phyloP scores from a whole-genome alignment of 1,140 invertebrate genomes.

The Drosophila teissieri region DNA sequence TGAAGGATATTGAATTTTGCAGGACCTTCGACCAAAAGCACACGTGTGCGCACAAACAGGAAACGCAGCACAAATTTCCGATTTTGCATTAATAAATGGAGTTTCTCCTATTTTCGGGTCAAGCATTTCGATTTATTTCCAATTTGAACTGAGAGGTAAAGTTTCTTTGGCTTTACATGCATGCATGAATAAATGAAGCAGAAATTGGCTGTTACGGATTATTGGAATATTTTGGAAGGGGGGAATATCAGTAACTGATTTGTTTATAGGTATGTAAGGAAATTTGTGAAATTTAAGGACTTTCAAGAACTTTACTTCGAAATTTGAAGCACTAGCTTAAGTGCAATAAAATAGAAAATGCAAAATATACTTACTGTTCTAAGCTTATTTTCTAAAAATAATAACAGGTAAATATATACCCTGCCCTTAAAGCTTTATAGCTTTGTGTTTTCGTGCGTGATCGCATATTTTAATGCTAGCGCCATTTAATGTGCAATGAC shows the following conservation, averaged over 20 bases:
- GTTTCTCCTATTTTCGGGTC: constrained; percentile 47
- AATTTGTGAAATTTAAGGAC: too few species aligned
- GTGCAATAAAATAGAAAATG: too few species aligned
- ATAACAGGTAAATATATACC: too few species aligned
- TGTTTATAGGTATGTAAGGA: too few species aligned
- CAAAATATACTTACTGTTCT: too few species aligned
- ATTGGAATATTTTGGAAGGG: not conserved
- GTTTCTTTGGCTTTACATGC: not conserved
- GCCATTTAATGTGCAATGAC: not conserved
- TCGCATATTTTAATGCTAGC: not conserved
- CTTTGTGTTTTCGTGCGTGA: not conserved
- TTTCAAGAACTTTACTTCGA: too few species aligned
- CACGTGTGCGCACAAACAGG: constrained; percentile 21
- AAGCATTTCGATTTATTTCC: constrained; percentile 46
- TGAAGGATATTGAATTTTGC: constrained; percentile 56
- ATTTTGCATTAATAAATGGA: constrained; percentile 73
- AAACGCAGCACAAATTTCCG: constrained; percentile 48
- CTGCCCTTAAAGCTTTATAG: too few species aligned
- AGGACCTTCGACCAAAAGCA: constrained; percentile 26
- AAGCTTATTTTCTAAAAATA: too few species aligned
- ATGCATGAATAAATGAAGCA: constrained; percentile 16
- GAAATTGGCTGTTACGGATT: not conserved
- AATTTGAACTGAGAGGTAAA: constrained; percentile 22
- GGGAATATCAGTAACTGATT: too few species aligned
- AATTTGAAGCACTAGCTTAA: too few species aligned